Conservation (phyloP, 2,888 invertebrate species). For the Spialia ferax region DNA sequence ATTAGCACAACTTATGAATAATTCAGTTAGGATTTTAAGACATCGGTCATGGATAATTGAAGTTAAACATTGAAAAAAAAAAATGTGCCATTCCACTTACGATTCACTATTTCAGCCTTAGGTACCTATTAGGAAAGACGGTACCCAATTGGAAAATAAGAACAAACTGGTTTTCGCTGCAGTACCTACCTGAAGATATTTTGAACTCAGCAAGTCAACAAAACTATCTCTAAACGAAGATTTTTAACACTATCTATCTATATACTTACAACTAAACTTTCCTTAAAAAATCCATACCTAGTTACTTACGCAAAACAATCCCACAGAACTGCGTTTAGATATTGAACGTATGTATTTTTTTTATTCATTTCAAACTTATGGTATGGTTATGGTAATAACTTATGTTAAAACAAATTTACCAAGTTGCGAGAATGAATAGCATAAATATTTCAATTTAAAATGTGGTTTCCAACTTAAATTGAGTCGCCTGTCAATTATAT, state of each 20-base stretch:
- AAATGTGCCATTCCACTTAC: slow-evolving; percentile 4
- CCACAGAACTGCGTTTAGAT: too few relatives aligned
- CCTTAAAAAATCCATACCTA: too few relatives aligned
- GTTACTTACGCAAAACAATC: too few relatives aligned
- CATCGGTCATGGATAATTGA: slow-evolving; percentile 26
- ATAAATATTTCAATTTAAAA: slow-evolving; percentile 14
- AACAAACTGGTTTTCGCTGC: too few relatives aligned
- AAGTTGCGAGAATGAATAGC: neutral
- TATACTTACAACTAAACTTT: too few relatives aligned
- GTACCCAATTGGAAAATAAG: neutral
- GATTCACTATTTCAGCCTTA: neutral
- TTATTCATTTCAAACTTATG: too few relatives aligned
- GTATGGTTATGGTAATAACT: neutral
- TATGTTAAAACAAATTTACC: neutral
- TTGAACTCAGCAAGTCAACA: too few relatives aligned
- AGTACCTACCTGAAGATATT: too few relatives aligned
- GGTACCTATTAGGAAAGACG: neutral
- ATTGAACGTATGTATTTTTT: too few relatives aligned
- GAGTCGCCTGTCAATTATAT: slow-evolving; percentile 23
- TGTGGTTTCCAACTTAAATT: slow-evolving; percentile 19
- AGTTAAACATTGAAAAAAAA: neutral
- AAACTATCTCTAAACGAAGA: too few relatives aligned
- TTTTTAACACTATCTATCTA: too few relatives aligned
- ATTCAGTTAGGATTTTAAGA: slow-evolving; percentile 31
- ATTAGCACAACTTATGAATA: slow-evolving; percentile 22